A percentile compares a stretch with the other conserved stretches of the same genome.
Conservation (phyloP, 2,888 invertebrate genomes). For the Sminthurinus aureus region DNA sequence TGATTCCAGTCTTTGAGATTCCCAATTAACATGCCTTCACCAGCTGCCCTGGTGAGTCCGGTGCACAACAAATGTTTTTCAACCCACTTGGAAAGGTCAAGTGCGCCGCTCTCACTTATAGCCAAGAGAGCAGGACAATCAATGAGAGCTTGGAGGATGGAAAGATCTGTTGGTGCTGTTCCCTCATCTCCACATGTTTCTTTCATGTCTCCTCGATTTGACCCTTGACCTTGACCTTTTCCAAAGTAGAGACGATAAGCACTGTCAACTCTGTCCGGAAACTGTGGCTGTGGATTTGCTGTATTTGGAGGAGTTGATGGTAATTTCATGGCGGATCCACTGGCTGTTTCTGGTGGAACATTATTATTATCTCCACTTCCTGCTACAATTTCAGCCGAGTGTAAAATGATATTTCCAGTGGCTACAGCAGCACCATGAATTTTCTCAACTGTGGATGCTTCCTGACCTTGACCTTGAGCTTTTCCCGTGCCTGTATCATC, state of each 20-base stretch:
- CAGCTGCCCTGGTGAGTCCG: conserved; percentile 46
- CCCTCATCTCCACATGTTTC: conserved; percentile 3
- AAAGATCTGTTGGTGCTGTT: conserved; percentile 36
- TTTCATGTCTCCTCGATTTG: conserved; percentile 20
- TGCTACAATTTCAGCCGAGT: conserved; percentile 36
- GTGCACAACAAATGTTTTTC: conserved; percentile 47
- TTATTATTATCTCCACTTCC: too few relatives aligned
- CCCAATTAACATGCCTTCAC: conserved; percentile 50
- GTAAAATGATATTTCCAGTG: conserved; percentile 30
- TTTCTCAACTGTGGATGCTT: conserved; percentile 21
- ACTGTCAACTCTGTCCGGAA: conserved; percentile 13
- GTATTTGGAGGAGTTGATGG: conserved; percentile 20
- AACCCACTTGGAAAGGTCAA: conserved; percentile 51
- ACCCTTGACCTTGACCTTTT: conserved; percentile 2
- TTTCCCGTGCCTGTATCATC: too few relatives aligned
- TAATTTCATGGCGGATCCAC: background rate
- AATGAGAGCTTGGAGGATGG: conserved; percentile 45
- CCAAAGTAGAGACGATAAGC: conserved; percentile 18
- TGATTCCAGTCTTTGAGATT: conserved; percentile 51
- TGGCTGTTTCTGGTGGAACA: background rate
- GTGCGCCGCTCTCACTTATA: conserved; percentile 50
- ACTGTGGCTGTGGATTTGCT: background rate
- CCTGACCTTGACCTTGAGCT: background rate
- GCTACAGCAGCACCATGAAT: conserved; percentile 43
- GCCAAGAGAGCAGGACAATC: conserved; percentile 54